phyloP scores from a whole-genome alignment of 2,113 vertebrate genomes.

The Caranx melampygus region DNA sequence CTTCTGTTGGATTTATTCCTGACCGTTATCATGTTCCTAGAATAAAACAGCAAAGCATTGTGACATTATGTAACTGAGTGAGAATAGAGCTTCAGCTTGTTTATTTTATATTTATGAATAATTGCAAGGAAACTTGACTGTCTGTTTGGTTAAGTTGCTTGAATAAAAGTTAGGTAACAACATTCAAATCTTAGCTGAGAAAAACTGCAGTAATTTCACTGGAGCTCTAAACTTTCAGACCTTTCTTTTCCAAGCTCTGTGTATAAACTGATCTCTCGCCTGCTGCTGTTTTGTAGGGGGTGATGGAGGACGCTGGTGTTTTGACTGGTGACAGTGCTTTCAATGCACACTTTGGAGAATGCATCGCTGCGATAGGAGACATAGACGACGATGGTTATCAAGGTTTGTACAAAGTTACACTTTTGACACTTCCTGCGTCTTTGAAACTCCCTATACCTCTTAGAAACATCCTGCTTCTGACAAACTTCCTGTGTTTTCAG shows the following conservation, averaged over 20 bases:
- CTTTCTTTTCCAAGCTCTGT: conserved; percentile 6
- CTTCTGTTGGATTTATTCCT: conserved; percentile 27
- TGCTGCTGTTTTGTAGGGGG: conserved; percentile 87
- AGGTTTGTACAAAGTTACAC: conserved; percentile 82
- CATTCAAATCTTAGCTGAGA: conserved; percentile 36
- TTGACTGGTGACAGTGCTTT: conserved; percentile 88
- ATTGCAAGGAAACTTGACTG: conserved; percentile 10
- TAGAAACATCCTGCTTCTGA: neutral
- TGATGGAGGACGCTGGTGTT: conserved; percentile 88
- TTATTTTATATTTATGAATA: conserved; percentile 34
- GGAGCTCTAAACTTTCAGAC: neutral
- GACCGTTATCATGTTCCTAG: neutral
- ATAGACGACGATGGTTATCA: conserved; percentile 95
- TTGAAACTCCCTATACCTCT: too few relatives aligned
- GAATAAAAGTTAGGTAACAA: conserved; percentile 20
- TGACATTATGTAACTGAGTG: conserved; percentile 11
- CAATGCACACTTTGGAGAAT: conserved; percentile 97
- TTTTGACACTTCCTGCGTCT: neutral
- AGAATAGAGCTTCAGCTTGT: conserved; percentile 40
- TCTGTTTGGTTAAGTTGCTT: conserved; percentile 19
- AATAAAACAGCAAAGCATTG: conserved; percentile 12
- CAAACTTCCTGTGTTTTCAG: neutral
- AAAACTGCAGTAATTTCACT: conserved; percentile 29
- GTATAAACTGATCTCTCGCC: conserved; percentile 19
- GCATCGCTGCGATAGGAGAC: conserved; percentile 89